Conservation (phyloP, 1,140 invertebrate genomes). For the Drosophila rufa region DNA sequence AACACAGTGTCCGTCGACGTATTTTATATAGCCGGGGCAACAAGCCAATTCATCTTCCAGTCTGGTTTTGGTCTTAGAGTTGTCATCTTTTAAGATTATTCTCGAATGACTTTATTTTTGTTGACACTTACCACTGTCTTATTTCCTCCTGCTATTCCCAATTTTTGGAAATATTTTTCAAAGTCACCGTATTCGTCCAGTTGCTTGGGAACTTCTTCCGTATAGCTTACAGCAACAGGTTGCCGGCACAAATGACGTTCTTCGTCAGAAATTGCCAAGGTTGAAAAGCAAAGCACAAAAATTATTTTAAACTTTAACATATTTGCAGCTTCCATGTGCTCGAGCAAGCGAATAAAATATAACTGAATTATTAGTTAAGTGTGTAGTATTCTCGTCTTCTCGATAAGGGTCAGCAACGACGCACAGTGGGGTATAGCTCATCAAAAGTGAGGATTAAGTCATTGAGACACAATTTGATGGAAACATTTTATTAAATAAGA, state of each 20-base stretch:
- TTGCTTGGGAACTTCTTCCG: background rate
- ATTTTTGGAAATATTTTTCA: background rate
- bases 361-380: constrained; percentile 7
- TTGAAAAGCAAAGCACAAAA: background rate
- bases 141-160: constrained; percentile 5
- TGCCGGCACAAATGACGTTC: constrained; percentile 18
- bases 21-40: constrained; percentile 37
- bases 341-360: background rate
- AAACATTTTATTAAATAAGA: no score
- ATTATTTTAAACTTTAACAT: constrained; percentile 6
- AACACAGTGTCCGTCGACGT: constrained; percentile 6
- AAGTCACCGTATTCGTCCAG: constrained; percentile 1
- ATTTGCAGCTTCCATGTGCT: background rate
- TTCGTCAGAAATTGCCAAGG: background rate
- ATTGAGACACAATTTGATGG: no score
- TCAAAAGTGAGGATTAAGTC: background rate
- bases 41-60: constrained; percentile 23
- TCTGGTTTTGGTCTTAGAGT: constrained; percentile 35
- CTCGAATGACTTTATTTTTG: background rate
- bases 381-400: background rate
- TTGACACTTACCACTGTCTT: constrained; percentile 12
- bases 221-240: background rate
- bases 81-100: background rate
- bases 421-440: background rate
- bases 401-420: background rate